phyloP scores from a whole-genome alignment of 2,888 invertebrate species.

The Geophilus truncorum region DNA sequence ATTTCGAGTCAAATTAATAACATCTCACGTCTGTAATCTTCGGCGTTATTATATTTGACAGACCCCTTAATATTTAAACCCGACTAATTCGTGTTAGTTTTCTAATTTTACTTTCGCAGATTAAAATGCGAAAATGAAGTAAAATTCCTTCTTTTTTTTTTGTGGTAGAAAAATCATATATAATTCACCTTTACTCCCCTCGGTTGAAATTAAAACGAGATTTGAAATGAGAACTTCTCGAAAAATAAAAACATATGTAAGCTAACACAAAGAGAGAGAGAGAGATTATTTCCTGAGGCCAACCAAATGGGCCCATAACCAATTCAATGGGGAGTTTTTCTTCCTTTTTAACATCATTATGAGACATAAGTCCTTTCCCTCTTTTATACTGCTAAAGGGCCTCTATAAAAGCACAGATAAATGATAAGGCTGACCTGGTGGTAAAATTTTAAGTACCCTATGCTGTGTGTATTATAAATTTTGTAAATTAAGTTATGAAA shows the following conservation, averaged over 20 bases:
- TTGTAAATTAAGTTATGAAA: too few relatives aligned
- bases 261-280: neutral
- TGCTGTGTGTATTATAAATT: too few relatives aligned
- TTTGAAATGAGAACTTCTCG: neutral
- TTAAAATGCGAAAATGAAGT: neutral
- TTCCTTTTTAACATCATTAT: neutral
- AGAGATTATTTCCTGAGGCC: neutral
- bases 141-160: neutral
- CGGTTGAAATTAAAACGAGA: constrained; percentile 2
- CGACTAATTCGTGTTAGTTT: too few relatives aligned
- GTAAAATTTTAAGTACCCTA: neutral
- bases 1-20: neutral
- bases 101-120: neutral
- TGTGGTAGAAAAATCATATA: neutral
- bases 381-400: neutral
- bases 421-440: neutral
- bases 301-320: neutral
- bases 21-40: too few relatives aligned
- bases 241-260: neutral
- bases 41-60: neutral
- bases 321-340: neutral
- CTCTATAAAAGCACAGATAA: neutral
- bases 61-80: neutral
- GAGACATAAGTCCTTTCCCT: neutral
- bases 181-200: neutral